These are phyloP conservation scores for Micropoecilia bifurca DNA, from an alignment of 2,797 vertebrate species.

Conservation along the genomic window DNA sequence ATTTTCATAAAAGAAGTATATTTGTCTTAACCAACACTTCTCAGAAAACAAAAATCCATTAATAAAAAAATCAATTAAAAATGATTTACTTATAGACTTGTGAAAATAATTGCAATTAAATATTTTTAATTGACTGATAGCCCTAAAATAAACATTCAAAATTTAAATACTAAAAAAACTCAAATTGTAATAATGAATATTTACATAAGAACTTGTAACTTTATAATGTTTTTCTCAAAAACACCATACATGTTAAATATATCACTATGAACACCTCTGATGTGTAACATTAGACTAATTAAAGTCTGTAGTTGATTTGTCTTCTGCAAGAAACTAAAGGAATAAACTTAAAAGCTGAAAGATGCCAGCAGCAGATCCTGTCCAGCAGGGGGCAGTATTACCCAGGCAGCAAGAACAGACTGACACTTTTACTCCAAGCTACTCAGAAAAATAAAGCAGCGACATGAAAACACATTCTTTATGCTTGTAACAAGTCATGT, in stretches of 20 bases:
- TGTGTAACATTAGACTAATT: not conserved
- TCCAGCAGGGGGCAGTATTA: constrained; percentile 75
- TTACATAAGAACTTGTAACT: not conserved
- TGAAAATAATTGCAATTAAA: not conserved
- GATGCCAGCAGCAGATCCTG: not conserved
- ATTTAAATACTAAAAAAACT: not conserved
- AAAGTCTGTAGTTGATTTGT: not conserved
- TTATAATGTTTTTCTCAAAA: not conserved
- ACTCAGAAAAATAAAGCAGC: not conserved
- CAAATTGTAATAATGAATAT: not conserved
- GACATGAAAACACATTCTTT: not conserved
- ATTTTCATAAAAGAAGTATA: not conserved
- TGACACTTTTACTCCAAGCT: not conserved
- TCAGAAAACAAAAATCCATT: not conserved
- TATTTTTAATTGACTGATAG: not conserved
- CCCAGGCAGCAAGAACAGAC: constrained; percentile 32
- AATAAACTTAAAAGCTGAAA: not conserved
- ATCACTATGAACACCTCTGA: not conserved
- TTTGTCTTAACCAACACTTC: not conserved
- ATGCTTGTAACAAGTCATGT: not conserved
- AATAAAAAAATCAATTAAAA: not conserved
- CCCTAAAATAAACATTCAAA: not conserved
- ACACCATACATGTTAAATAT: not conserved
- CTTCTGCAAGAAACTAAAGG: not conserved
- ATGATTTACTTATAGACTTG: not conserved